A percentile compares a stretch with the other conserved stretches of the same genome.
Evolutionary conservation across 2,113 vertebrate species (phyloP).

Genomic region (Menura novaehollandiae): DNA sequence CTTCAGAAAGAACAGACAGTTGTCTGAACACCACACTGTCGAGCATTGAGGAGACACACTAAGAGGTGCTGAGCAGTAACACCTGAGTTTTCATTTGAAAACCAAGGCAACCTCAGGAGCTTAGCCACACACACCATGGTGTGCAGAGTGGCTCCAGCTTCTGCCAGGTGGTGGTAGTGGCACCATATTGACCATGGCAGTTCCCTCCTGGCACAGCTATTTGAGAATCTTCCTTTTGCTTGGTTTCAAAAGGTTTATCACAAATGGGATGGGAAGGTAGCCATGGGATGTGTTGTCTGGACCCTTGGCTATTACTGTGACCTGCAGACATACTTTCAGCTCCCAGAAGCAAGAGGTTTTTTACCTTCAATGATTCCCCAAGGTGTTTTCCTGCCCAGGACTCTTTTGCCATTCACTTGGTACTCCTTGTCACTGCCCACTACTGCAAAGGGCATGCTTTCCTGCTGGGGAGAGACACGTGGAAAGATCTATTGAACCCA

Average conservation of each 20-base stretch:
- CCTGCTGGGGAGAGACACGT: conserved; percentile 74
- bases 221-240: not conserved
- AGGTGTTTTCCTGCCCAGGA: conserved; percentile 92
- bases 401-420: conserved; percentile 92
- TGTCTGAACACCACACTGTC: fast-evolving
- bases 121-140: not conserved
- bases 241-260: not conserved
- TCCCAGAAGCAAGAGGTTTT: not conserved
- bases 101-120: not conserved
- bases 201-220: not conserved
- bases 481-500: conserved; percentile 29
- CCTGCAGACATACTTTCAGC: not conserved
- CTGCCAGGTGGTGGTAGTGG: not conserved
- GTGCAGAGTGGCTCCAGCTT: not conserved
- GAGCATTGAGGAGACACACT: not conserved
- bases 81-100: not conserved
- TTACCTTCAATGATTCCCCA: conserved; percentile 98
- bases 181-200: not conserved
- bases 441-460: conserved; percentile 95
- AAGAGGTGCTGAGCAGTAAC: not conserved
- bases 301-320: not conserved
- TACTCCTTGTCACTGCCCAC: conserved; percentile 98
- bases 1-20: not conserved
- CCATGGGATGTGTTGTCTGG: not conserved
- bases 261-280: not conserved